These are phyloP conservation scores for Parthenolecanium corni DNA, from an alignment of 2,888 invertebrate genomes.

Conservation along the genomic window DNA sequence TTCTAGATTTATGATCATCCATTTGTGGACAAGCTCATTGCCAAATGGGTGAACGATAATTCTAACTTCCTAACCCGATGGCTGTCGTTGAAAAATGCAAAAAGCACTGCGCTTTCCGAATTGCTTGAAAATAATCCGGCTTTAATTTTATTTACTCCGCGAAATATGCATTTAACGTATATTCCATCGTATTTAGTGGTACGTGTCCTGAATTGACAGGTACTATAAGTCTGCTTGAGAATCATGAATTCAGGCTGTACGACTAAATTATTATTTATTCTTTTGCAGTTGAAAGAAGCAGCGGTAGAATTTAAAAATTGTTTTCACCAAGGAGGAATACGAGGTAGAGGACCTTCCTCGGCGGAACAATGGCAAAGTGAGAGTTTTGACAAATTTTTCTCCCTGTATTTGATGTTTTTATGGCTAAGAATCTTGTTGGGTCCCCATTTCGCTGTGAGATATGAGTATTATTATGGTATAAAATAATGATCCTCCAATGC, in stretches of 20 bases:
- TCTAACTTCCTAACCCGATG: constrained; percentile 23
- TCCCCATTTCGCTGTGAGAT: no score
- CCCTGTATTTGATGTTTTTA: no score
- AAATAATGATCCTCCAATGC: no score
- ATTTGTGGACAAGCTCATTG: constrained; percentile 19
- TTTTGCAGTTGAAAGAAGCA: constrained; percentile 19
- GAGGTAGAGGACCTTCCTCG: neutral
- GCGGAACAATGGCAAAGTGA: neutral
- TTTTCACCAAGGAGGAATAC: neutral
- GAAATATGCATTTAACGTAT: constrained; percentile 50
- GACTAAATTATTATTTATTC: neutral
- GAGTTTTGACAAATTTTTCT: neutral
- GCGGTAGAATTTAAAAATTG: constrained; percentile 16
- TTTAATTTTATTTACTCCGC: constrained; percentile 64
- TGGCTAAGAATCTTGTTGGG: no score
- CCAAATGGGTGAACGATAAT: constrained; percentile 29
- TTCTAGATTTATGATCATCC: constrained; percentile 20
- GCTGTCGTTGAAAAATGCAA: constrained; percentile 24
- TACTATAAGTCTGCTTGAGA: no score
- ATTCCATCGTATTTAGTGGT: constrained; percentile 30
- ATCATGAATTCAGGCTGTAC: no score
- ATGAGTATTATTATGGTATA: no score
- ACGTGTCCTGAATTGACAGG: neutral
- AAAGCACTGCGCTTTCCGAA: constrained; percentile 20
- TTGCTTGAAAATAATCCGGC: constrained; percentile 40